Evolutionary conservation across 2,888 invertebrate species (phyloP).

Genomic region (Aphrophora alni): DNA sequence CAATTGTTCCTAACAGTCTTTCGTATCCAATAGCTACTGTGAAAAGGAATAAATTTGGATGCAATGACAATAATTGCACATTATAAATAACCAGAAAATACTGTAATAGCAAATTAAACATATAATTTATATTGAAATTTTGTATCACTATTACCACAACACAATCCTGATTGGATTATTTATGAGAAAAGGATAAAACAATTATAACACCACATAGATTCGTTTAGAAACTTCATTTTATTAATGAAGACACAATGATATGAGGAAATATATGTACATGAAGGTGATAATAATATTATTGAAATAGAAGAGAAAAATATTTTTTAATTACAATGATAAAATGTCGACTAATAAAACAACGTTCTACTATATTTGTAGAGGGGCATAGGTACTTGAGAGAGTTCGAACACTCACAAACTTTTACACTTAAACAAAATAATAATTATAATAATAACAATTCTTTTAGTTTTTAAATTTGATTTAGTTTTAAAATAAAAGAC

Average conservation of each 20-base stretch:
- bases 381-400: not conserved
- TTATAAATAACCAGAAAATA: no score
- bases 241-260: constrained; percentile 44
- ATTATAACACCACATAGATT: constrained; percentile 52
- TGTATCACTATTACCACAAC: no score
- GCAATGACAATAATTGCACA: no score
- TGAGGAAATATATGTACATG: constrained; percentile 41
- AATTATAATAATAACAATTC: not conserved
- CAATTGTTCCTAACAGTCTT: no score
- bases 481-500: not conserved
- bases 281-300: constrained; percentile 40
- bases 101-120: no score
- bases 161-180: no score
- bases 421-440: not conserved
- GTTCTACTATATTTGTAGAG: constrained; percentile 33
- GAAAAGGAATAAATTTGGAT: no score
- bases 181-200: not conserved
- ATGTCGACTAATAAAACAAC: constrained; percentile 39
- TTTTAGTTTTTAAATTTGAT: constrained; percentile 2
- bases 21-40: no score
- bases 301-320: constrained; percentile 42
- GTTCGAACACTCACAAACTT: constrained; percentile 9
- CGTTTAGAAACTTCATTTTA: constrained; percentile 43
- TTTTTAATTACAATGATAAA: constrained; percentile 38
- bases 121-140: no score